Base-by-base conservation (phyloP, 2,888 invertebrate species). In the Mesorhabditis spiculigera region DNA sequence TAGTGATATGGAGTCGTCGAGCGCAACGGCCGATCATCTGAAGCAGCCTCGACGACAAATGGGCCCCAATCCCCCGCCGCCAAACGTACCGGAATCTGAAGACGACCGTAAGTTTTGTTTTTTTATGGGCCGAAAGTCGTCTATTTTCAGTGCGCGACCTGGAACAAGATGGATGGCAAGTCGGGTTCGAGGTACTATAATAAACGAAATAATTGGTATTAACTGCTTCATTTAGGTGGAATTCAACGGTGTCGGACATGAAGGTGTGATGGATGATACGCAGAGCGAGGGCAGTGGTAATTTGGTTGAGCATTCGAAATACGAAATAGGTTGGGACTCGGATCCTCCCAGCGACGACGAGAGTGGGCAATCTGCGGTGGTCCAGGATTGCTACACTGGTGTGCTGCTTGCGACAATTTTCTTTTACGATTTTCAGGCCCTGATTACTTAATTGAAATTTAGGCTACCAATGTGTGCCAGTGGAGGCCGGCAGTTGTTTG, bases 261-360 rank as follows among this genome's bases (percentile, higher is more conserved):
- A 50, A n/a, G 10, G n/a, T 13, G 58, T 28, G 28, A 28, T 28
- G 28, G 28, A 28, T 3, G 28, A 50, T 50, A n/a, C 8, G 8
- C 10, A 50, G n/a, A n/a, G 58, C 58, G 58, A 50, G 58, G n/a
- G 58, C n/a, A 50, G 58, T 50, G 58, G 58, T 50, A 10, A 50
- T 13, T 50, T 50, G n/a, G 58, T n/a, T 50, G 8, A 10, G 3
- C 58, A 13, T 50, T 50, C n/a, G 58, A 50, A 13, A 13, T 13
- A 50, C 58, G 58, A 13, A 13, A 13, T 50, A 50, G 58, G 58
- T 50, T 50, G 58, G 58, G 58, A 50, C 8, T 50, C 58, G n/a
- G 58, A 50, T n/a, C 58, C 58, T 10, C 58, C 58, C 10, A 50
- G 58, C 58, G 58, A 50, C 8, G 58, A 13, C n/a, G 58, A 50